These are phyloP conservation scores for Brassicogethes aeneus DNA, from an alignment of 2,888 invertebrate species.

Conservation along the genomic window DNA sequence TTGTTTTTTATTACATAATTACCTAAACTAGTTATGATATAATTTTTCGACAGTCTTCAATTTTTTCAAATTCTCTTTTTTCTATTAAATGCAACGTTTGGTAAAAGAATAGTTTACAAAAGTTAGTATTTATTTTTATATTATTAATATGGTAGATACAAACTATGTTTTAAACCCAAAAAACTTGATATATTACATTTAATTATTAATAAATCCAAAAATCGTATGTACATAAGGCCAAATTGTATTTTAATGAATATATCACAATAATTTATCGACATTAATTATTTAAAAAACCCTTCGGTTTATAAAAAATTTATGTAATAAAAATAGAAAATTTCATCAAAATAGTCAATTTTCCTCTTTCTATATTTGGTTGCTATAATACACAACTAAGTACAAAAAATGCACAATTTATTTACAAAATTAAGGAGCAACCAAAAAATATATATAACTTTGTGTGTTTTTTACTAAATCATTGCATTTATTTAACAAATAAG, in stretches of 20 bases:
- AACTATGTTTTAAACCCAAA: slow-evolving; percentile 23
- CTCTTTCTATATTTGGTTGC: slow-evolving; percentile 12
- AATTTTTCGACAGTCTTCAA: slow-evolving; percentile 35
- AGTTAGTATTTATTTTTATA: slow-evolving; percentile 27
- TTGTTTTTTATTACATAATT: slow-evolving; percentile 23
- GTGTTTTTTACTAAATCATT: slow-evolving; percentile 11
- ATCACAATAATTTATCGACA: not conserved
- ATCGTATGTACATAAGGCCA: not conserved
- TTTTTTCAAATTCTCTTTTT: slow-evolving; percentile 24
- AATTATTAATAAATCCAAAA: slow-evolving; percentile 13
- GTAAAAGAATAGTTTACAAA: slow-evolving; percentile 37
- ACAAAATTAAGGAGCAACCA: slow-evolving; percentile 18
- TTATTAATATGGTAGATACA: slow-evolving; percentile 30
- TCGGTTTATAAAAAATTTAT: not conserved
- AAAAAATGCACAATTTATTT: slow-evolving; percentile 8
- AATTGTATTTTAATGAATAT: not conserved
- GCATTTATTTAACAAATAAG: slow-evolving; percentile 19
- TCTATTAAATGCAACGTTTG: slow-evolving; percentile 33
- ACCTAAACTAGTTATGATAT: slow-evolving; percentile 26
- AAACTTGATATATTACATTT: slow-evolving; percentile 23
- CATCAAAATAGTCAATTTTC: not conserved
- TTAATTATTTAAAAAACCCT: not conserved
- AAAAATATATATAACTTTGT: slow-evolving; percentile 7
- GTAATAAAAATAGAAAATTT: not conserved
- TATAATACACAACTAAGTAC: slow-evolving; percentile 12